phyloP scores from a whole-genome alignment of 2,888 invertebrate genomes.

The Sarcophaga subvicina region DNA sequence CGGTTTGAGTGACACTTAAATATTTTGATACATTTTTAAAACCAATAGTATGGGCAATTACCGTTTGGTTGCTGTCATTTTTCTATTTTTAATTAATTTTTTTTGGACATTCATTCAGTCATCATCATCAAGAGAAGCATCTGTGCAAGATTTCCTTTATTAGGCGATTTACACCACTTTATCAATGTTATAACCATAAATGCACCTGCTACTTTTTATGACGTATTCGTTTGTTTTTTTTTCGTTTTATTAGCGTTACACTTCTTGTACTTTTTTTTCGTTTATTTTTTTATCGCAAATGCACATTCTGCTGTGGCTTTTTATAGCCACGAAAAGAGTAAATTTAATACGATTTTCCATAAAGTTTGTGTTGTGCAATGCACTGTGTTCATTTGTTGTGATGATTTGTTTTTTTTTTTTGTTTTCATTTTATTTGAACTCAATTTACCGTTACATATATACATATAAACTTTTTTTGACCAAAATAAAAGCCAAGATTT shows the following conservation, averaged over 20 bases:
- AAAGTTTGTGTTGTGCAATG: slow-evolving; percentile 3
- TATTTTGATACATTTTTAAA: slow-evolving; percentile 15
- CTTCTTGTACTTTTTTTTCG: slow-evolving; percentile 51
- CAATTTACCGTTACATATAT: slow-evolving; percentile 15
- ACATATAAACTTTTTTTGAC: slow-evolving; percentile 23
- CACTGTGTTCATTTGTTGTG: slow-evolving; percentile 27
- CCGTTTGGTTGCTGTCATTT: background rate
- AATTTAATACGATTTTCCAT: slow-evolving; percentile 41
- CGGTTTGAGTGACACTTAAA: no score
- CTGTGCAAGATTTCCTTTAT: slow-evolving; percentile 54
- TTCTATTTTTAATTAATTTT: slow-evolving; percentile 45
- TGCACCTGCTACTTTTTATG: slow-evolving; percentile 61
- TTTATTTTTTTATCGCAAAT: slow-evolving; percentile 20
- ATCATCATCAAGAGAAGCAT: slow-evolving; percentile 18
- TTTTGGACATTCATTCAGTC: slow-evolving; percentile 52
- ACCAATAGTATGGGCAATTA: background rate
- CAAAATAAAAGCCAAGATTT: slow-evolving; percentile 37
- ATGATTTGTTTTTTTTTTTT: background rate
- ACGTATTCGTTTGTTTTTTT: no score
- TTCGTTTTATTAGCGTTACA: slow-evolving; percentile 32
- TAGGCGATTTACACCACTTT: slow-evolving; percentile 49
- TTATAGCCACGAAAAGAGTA: background rate
- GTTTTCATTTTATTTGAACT: background rate
- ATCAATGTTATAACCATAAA: slow-evolving; percentile 63
- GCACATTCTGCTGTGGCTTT: slow-evolving; percentile 2